phyloP scores from a whole-genome alignment of 2,797 vertebrate species.

The Hippoglossus hippoglossus region DNA sequence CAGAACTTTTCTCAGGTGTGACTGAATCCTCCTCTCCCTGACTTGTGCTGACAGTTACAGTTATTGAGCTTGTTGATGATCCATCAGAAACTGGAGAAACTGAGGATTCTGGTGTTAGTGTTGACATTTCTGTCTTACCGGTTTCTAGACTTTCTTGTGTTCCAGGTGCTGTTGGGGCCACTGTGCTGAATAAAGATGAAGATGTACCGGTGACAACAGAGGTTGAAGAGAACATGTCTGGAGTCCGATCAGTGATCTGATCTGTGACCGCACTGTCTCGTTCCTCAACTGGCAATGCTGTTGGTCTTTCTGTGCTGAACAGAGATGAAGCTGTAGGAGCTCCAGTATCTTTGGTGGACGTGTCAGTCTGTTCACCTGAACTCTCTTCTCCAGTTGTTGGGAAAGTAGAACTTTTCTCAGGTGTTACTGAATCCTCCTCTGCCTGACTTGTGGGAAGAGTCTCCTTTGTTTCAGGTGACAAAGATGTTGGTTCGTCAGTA shows the following conservation, averaged over 20 bases:
- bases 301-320: constrained; percentile 30
- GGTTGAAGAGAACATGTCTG: background rate
- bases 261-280: background rate
- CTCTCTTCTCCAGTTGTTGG: background rate
- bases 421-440: background rate
- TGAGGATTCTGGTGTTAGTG: too few relatives aligned
- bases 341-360: background rate
- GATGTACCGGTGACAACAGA: background rate
- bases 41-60: too few relatives aligned
- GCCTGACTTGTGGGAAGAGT: background rate
- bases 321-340: constrained; percentile 9
- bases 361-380: constrained; percentile 9
- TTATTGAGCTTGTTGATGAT: too few relatives aligned
- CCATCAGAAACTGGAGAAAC: too few relatives aligned
- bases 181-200: background rate
- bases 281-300: background rate
- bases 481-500: constrained; percentile 9
- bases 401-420: background rate
- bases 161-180: background rate
- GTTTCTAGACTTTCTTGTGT: too few relatives aligned
- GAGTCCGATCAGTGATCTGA: background rate
- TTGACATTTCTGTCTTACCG: too few relatives aligned
- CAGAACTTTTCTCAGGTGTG: background rate
- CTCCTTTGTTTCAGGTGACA: background rate
- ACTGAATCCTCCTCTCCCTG: background rate